Evolutionary conservation across 2,113 vertebrate species (phyloP), one percentile per base, ranked within the genome.

Genomic region (Heterocephalus glaber): DNA sequence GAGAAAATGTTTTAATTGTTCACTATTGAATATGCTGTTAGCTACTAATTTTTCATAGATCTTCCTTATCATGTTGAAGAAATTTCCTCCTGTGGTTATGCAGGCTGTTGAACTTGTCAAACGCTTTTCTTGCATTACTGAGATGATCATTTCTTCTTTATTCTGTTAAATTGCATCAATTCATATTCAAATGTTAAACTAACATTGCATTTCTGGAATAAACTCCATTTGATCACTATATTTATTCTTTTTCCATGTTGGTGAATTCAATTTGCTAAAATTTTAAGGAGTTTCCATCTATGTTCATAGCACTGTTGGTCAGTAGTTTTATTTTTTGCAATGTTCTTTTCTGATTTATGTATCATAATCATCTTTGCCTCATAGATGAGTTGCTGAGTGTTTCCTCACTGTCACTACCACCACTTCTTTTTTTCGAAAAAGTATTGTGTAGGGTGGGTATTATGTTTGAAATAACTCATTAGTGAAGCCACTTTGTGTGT

Each of bases 61-160:
- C 5, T 70, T 5, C 8, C 49, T 63, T 61, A 74, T 24, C 22
- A 86, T 54, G 26, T 49, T 77, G 54, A 83, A 13, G 41, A 65
- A 52, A 7, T n/a, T 87, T 83, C n/a, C 30, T 70, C 61, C 84
- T 92, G 22, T 94, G 28, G 74, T 65, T 49, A 7, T 66, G 4
- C 89, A 66, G 38, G 47, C 13, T 54, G 26, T 41, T 82, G 30
- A 65, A 86, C 86, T 96, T 90, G 5, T 86, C 74, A 93, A 44
- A 86, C 33, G 41, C 14, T 89, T 89, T 93, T 89, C 33, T 65
- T 77, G 28, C 26, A 30, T 58, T 81, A 3, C 56, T 30, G 54
- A 94, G 54, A 66, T n/a, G 20, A 85, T 77, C 9, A 33, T 49
- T 56, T 93, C 24, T 92, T 87, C 52, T 96, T 90, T 86, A 80